Conservation (phyloP, 1,140 invertebrate genomes). For the Magallana angulata region DNA sequence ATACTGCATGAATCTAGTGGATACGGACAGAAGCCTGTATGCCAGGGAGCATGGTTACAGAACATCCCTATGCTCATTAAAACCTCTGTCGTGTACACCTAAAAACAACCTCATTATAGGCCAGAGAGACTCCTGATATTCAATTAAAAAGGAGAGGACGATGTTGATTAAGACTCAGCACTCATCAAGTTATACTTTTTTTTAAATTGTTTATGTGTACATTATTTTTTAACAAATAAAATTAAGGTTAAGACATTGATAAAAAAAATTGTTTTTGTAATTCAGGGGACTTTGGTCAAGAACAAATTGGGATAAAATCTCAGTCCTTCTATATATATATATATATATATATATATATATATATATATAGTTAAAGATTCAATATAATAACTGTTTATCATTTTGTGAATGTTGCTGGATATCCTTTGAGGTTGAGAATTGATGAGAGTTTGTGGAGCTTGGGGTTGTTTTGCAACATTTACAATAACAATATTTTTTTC, state of each 20-base stretch:
- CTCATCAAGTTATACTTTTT: no score
- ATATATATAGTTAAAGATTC: no score
- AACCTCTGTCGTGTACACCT: slow-evolving; percentile 90
- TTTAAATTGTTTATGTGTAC: no score
- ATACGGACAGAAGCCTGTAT: slow-evolving; percentile 89
- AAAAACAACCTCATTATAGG: slow-evolving; percentile 96
- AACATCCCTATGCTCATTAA: slow-evolving; percentile 87
- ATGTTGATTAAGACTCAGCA: not conserved
- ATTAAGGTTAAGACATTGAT: not conserved
- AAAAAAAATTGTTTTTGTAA: not conserved
- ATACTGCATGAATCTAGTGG: slow-evolving; percentile 91
- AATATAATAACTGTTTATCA: no score
- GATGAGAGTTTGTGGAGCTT: no score
- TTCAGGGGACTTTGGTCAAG: slow-evolving; percentile 64
- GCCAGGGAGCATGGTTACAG: slow-evolving; percentile 88
- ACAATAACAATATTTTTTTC: no score
- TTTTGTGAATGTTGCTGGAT: no score
- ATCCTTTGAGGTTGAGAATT: no score
- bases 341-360: no score
- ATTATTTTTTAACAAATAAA: not conserved
- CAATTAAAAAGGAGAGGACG: not conserved
- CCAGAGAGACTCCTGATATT: not conserved
- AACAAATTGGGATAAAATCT: slow-evolving; percentile 95
- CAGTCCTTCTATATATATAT: slow-evolving; percentile 85
- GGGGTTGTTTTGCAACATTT: no score